These are phyloP conservation scores for Leucoma salicis DNA, from an alignment of 2,888 invertebrate species.

Conservation along the genomic window DNA sequence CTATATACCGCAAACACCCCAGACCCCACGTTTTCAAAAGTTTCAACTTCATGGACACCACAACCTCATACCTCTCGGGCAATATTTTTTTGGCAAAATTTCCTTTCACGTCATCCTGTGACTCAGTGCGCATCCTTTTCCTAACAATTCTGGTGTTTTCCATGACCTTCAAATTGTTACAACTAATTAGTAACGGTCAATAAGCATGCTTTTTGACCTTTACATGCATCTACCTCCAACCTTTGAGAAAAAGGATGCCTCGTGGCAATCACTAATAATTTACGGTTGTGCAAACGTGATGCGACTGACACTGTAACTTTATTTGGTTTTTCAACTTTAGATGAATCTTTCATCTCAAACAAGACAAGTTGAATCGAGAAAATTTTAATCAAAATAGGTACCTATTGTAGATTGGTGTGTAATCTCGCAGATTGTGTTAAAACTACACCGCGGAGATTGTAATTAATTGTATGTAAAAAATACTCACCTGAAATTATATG, in stretches of 20 bases:
- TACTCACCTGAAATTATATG: constrained; percentile 30
- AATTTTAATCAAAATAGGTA: background rate
- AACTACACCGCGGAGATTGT: background rate
- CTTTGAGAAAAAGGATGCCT: background rate
- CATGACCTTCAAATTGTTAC: constrained; percentile 39
- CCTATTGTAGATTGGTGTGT: background rate
- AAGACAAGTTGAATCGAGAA: background rate
- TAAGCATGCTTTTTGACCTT: background rate
- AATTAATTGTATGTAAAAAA: background rate
- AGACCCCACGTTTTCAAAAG: no score
- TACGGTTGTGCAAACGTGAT: background rate
- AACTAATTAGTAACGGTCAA: background rate
- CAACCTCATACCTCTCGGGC: constrained; percentile 52
- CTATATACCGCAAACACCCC: background rate
- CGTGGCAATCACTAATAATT: background rate
- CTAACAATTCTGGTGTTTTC: constrained; percentile 41
- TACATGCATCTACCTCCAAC: background rate
- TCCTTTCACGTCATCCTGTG: constrained; percentile 49
- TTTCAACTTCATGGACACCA: no score
- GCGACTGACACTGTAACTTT: background rate
- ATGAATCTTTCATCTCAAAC: background rate
- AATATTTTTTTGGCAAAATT: constrained; percentile 59
- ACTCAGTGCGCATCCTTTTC: constrained; percentile 64
- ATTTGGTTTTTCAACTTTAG: background rate
- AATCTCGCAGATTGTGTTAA: no score